phyloP scores from a whole-genome alignment of 2,888 invertebrate species.

The Drosophila longiperda region DNA sequence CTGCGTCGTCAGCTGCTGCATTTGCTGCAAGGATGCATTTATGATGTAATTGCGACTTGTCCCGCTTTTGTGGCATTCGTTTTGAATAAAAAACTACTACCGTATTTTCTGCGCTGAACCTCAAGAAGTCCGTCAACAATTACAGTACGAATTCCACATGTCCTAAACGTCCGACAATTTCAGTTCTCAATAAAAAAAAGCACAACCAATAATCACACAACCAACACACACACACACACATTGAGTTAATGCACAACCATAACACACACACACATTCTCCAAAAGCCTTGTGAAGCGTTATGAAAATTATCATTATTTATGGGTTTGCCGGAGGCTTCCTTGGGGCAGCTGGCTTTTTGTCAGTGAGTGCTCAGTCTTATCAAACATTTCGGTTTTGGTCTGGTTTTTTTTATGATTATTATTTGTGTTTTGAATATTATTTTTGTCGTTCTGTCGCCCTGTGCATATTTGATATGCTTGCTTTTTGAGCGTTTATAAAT shows the following conservation, averaged over 20 bases:
- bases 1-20: conserved; percentile 33
- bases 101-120: conserved; percentile 85
- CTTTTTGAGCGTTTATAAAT: conserved; percentile 61
- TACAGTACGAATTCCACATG: conserved; percentile 39
- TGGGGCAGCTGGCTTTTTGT: conserved; percentile 51
- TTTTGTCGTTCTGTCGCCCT: conserved; percentile 28
- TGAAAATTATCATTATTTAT: conserved; percentile 54
- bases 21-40: conserved; percentile 35
- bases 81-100: conserved; percentile 85
- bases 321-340: conserved; percentile 23
- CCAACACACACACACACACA: background rate
- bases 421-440: conserved; percentile 4
- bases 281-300: conserved; percentile 7
- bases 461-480: conserved; percentile 57
- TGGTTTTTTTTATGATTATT: background rate
- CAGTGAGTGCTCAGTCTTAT: conserved; percentile 50
- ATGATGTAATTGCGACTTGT: conserved; percentile 30
- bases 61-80: conserved; percentile 35
- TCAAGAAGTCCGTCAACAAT: conserved; percentile 57
- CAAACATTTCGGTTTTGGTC: conserved; percentile 34
- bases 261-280: background rate
- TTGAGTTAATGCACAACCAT: background rate
- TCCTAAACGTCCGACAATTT: conserved; percentile 26
- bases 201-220: conserved; percentile 17
- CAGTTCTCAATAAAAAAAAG: conserved; percentile 19